A percentile compares a stretch with the other conserved stretches of the same genome.
Conservation (phyloP, 2,113 vertebrate genomes). For the Corapipo altera region DNA sequence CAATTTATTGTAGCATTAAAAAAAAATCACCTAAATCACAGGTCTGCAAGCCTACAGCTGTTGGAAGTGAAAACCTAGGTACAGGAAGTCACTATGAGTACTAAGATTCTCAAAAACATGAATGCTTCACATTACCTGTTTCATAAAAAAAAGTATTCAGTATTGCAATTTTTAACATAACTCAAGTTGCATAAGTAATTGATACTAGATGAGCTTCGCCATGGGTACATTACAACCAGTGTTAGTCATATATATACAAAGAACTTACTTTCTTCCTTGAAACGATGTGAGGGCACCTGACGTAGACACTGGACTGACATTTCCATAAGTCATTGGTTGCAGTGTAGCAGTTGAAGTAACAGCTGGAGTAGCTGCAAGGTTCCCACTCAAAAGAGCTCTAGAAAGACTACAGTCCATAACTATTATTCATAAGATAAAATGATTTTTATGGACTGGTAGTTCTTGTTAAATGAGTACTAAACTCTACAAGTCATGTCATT, state of each 20-base stretch:
- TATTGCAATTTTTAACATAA: not conserved
- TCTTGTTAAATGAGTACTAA: not conserved
- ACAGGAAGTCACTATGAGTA: not conserved
- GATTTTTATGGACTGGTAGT: not conserved
- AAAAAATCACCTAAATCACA: not conserved
- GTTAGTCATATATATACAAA: not conserved
- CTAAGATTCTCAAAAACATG: not conserved
- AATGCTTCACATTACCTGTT: not conserved
- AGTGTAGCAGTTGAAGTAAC: not conserved
- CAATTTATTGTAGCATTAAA: not conserved
- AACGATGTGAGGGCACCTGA: not conserved
- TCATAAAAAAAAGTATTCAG: not conserved
- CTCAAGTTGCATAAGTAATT: not conserved
- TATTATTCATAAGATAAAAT: not conserved
- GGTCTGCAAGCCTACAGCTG: not conserved
- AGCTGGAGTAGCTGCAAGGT: not conserved
- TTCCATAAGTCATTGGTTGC: conserved; percentile 41
- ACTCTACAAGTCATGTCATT: not conserved
- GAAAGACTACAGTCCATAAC: conserved; percentile 47
- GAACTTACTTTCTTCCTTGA: conserved; percentile 80
- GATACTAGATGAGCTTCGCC: not conserved
- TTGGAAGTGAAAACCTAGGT: not conserved
- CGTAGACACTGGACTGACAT: conserved; percentile 8
- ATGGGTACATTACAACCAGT: not conserved
- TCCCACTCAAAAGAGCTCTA: conserved; percentile 54